Evolutionary conservation across 2,113 vertebrate genomes (phyloP).

Genomic region (Oreochromis aureus): DNA sequence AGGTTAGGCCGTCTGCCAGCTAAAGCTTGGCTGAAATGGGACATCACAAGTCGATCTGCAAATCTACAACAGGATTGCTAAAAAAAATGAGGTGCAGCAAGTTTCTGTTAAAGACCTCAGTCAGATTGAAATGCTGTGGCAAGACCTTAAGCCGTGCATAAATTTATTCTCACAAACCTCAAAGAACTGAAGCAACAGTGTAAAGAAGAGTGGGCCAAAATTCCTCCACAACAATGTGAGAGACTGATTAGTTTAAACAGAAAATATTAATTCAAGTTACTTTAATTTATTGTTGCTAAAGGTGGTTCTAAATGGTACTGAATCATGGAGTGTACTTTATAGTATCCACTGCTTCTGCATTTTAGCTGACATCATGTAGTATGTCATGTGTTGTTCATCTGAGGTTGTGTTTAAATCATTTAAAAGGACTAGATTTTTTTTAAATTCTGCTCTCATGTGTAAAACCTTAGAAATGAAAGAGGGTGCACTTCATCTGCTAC

Average conservation of each 20-base stretch:
- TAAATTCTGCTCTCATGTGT: background rate
- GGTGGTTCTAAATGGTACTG: background rate
- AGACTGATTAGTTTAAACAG: background rate
- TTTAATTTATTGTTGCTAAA: background rate
- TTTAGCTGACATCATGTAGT: background rate
- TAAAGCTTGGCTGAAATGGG: background rate
- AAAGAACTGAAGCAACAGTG: background rate
- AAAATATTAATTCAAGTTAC: background rate
- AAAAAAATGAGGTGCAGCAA: background rate
- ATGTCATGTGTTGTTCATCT: background rate
- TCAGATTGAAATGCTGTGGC: background rate
- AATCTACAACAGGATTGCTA: background rate
- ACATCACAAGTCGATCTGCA: background rate
- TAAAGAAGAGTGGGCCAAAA: background rate
- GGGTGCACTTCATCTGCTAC: background rate
- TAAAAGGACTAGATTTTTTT: background rate
- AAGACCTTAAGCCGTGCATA: background rate
- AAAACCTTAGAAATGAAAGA: background rate
- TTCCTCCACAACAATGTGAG: background rate
- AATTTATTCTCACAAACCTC: background rate
- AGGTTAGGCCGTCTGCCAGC: background rate
- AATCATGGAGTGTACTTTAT: background rate
- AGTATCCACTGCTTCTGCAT: background rate
- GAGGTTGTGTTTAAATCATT: background rate
- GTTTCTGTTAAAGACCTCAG: background rate